A percentile compares a stretch with the other conserved stretches of the same genome.
Evolutionary conservation across 2,113 vertebrate genomes (phyloP).

Genomic region (Campylomormyrus tamandua): DNA sequence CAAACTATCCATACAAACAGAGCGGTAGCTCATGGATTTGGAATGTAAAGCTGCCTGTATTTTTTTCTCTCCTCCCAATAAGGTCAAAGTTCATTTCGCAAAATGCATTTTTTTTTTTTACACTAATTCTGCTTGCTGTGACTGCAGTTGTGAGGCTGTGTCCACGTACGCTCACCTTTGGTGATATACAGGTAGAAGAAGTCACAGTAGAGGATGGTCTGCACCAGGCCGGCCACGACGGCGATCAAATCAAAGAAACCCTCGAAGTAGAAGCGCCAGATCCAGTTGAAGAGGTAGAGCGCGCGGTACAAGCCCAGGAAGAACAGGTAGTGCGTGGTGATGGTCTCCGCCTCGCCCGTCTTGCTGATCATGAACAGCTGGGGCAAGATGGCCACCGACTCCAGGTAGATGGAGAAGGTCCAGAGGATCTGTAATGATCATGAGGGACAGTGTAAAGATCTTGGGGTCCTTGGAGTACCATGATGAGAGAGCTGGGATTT

Average conservation of each 20-base stretch:
- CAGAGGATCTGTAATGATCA: constrained; percentile 76
- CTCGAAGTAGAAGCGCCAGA: constrained; percentile 98
- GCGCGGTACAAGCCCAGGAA: constrained; percentile 90
- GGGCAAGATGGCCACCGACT: constrained; percentile 94
- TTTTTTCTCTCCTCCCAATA: neutral
- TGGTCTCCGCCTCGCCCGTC: constrained; percentile 95
- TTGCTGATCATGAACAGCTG: constrained; percentile 99
- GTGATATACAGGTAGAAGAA: constrained; percentile 99
- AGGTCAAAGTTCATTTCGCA: neutral
- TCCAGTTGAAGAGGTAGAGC: constrained; percentile 97
- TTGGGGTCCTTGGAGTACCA: neutral
- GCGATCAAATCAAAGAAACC: constrained; percentile 98
- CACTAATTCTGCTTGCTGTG: neutral
- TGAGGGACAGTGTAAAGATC: neutral
- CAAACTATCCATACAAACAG: neutral
- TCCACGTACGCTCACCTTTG: constrained; percentile 71
- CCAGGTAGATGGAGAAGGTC: constrained; percentile 98
- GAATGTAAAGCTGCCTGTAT: neutral
- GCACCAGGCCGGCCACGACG: constrained; percentile 91
- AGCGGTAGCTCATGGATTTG: neutral
- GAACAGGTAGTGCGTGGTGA: constrained; percentile 98
- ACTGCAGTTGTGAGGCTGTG: neutral
- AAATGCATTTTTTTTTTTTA: neutral
- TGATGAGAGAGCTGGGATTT: neutral
- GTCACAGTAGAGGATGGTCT: constrained; percentile 97